These are phyloP conservation scores for Ptychodera flava DNA, from an alignment of 35 echinoderm and acorn worm genomes.

Conservation along the genomic window DNA sequence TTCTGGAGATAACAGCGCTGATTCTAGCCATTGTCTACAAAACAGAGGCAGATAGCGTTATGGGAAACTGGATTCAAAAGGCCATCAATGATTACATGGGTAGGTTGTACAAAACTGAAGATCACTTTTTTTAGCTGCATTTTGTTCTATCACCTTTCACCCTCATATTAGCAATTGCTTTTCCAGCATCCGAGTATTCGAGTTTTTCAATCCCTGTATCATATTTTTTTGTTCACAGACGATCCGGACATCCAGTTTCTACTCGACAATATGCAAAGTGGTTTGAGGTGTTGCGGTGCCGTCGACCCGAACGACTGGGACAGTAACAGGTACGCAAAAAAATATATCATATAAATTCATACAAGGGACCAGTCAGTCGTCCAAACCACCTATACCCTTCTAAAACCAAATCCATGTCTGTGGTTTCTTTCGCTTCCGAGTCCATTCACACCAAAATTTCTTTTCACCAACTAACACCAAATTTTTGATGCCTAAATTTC, in stretches of 20 bases:
- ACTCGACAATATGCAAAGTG: conserved; percentile 71
- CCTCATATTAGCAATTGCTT: too few relatives aligned
- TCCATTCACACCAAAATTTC: too few relatives aligned
- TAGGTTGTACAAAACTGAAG: too few relatives aligned
- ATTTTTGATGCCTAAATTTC: too few relatives aligned
- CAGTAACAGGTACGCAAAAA: conserved; percentile 61
- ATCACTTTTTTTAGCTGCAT: too few relatives aligned
- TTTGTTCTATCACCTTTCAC: too few relatives aligned
- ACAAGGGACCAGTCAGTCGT: too few relatives aligned
- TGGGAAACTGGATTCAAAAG: conserved; percentile 66
- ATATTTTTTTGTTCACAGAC: conserved; percentile 40
- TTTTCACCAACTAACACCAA: too few relatives aligned
- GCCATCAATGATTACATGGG: conserved; percentile 71
- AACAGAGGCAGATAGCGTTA: conserved; percentile 35
- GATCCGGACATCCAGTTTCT: conserved; percentile 89
- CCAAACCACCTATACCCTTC: too few relatives aligned
- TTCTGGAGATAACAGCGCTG: conserved; percentile 65
- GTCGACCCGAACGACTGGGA: conserved; percentile 58
- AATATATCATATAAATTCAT: neutral
- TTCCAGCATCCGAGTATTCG: too few relatives aligned
- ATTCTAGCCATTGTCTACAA: conserved; percentile 81
- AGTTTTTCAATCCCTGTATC: neutral
- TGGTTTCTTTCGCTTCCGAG: too few relatives aligned
- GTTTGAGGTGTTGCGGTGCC: conserved; percentile 62
- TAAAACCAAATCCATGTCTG: too few relatives aligned